Percentiles rank a stretch among this genome's conserved stretches.
Conservation (phyloP, 2,888 invertebrate genomes). For the Spatulosminthurus flaviceps region DNA sequence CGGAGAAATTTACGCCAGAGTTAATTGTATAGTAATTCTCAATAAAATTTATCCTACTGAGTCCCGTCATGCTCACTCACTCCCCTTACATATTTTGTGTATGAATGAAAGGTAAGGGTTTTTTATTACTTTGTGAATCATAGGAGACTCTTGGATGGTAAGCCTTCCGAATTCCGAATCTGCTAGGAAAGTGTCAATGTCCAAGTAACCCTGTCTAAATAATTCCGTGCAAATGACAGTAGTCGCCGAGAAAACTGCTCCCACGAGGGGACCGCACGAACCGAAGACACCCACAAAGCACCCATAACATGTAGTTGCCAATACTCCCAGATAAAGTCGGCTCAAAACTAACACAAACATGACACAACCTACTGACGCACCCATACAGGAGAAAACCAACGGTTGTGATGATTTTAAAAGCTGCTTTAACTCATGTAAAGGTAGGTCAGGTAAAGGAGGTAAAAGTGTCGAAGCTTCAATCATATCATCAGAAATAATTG, state of each 20-base stretch:
- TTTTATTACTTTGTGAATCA: slow-evolving; percentile 58
- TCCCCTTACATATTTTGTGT: neutral
- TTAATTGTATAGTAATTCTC: neutral
- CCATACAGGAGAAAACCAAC: slow-evolving; percentile 62
- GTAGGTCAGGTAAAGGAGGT: slow-evolving; percentile 24
- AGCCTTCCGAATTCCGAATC: slow-evolving; percentile 62
- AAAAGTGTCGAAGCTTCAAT: slow-evolving; percentile 27
- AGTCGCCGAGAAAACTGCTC: slow-evolving; percentile 62
- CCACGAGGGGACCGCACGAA: slow-evolving; percentile 59
- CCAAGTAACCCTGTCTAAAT: slow-evolving; percentile 62
- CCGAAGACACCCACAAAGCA: slow-evolving; percentile 63
- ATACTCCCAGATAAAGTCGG: slow-evolving; percentile 58
- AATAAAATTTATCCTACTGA: neutral
- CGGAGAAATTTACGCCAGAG: neutral
- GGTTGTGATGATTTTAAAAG: slow-evolving; percentile 62
- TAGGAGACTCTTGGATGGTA: slow-evolving; percentile 53
- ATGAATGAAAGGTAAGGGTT: neutral
- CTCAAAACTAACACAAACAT: slow-evolving; percentile 62
- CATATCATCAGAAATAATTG: slow-evolving; percentile 40
- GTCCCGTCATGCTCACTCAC: neutral
- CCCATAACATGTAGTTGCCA: slow-evolving; percentile 61
- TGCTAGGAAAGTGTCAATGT: slow-evolving; percentile 60
- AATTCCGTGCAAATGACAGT: slow-evolving; percentile 64
- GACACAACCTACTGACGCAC: slow-evolving; percentile 60
- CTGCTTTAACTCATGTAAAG: slow-evolving; percentile 60